These are phyloP conservation scores for Drosophila vallismaia DNA, from an alignment of 2,888 invertebrate species.

Conservation along the genomic window DNA sequence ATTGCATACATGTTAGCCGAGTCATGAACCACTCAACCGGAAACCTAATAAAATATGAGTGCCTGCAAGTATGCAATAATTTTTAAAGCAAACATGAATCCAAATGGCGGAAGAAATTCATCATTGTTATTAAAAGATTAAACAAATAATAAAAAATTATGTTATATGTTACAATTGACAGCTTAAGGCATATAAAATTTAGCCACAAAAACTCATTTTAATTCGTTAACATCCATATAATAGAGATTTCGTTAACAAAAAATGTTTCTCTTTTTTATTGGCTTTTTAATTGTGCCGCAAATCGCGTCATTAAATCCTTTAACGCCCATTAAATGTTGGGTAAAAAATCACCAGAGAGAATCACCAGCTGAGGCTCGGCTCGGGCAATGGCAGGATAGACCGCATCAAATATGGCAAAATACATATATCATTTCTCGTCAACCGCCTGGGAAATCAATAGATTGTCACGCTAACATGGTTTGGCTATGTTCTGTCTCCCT, in stretches of 20 bases:
- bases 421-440: slow-evolving; percentile 44
- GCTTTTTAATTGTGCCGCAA: slow-evolving; percentile 57
- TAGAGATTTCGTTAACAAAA: neutral
- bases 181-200: neutral
- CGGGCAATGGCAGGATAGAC: slow-evolving; percentile 11
- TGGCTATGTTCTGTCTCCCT: slow-evolving; percentile 43
- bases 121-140: neutral
- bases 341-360: neutral
- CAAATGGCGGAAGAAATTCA: neutral
- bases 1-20: slow-evolving; percentile 7
- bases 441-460: slow-evolving; percentile 76
- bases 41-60: neutral
- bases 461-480: slow-evolving; percentile 76
- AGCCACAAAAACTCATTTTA: neutral
- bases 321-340: slow-evolving; percentile 39
- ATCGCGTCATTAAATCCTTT: slow-evolving; percentile 48
- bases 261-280: slow-evolving; percentile 6
- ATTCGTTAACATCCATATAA: slow-evolving; percentile 1
- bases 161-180: neutral
- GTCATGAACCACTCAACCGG: slow-evolving; percentile 5
- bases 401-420: slow-evolving; percentile 14
- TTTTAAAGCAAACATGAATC: neutral
- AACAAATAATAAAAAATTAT: no score
- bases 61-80: slow-evolving; percentile 54
- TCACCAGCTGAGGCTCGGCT: slow-evolving; percentile 17